Conservation (phyloP, 2,797 vertebrate genomes). For the Phalanger gymnotis region DNA sequence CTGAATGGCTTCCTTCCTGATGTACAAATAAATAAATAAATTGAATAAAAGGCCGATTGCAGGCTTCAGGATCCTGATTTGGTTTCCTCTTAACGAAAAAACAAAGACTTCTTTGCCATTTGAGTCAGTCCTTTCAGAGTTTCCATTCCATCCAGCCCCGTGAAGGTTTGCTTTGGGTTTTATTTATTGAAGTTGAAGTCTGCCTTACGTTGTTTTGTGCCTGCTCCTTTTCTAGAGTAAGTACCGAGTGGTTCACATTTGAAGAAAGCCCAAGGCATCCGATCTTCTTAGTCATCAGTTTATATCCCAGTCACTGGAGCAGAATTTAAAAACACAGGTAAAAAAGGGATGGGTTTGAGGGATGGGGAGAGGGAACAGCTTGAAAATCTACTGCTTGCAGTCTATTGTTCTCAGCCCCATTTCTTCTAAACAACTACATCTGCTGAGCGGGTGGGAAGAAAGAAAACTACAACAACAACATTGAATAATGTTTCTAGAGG, state of each 20-base stretch:
- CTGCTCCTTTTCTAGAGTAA: slow-evolving; percentile 50
- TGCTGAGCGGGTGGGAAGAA: slow-evolving; percentile 3
- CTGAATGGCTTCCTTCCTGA: slow-evolving; percentile 72
- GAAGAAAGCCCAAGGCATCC: slow-evolving; percentile 32
- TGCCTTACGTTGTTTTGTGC: neutral
- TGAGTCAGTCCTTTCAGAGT: slow-evolving; percentile 20
- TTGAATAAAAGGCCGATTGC: slow-evolving; percentile 39
- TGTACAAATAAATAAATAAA: neutral
- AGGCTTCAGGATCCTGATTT: slow-evolving; percentile 27
- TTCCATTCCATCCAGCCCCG: neutral
- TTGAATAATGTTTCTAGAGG: slow-evolving; percentile 12
- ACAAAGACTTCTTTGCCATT: slow-evolving; percentile 1
- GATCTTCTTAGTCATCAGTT: slow-evolving; percentile 39
- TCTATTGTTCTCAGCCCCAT: slow-evolving; percentile 30
- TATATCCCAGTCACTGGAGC: slow-evolving; percentile 3
- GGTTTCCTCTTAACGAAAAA: slow-evolving; percentile 23
- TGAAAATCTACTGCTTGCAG: slow-evolving; percentile 34
- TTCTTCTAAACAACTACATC: slow-evolving; percentile 52
- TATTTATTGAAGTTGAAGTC: slow-evolving; percentile 22
- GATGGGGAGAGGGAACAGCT: neutral
- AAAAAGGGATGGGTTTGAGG: neutral
- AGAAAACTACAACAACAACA: neutral
- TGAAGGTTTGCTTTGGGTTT: slow-evolving; percentile 32
- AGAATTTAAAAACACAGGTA: slow-evolving; percentile 32
- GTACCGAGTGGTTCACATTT: slow-evolving; percentile 52